phyloP scores from a whole-genome alignment of 2,113 vertebrate species.

The Cebus imitator region DNA sequence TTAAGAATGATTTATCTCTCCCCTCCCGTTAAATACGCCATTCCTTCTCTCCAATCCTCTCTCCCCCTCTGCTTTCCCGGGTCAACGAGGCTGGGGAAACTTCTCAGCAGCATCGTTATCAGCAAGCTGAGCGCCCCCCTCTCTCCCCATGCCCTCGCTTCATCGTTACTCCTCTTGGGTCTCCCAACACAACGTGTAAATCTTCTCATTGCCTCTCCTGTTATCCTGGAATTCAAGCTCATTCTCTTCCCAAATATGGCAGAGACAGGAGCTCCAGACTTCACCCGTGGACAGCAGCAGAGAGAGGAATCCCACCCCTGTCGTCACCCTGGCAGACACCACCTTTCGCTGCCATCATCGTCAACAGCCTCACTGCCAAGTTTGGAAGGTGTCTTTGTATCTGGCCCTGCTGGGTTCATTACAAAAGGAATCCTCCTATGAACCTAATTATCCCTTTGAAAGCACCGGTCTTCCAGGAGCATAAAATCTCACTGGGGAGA shows the following conservation, averaged over 20 bases:
- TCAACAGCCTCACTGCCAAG: background rate
- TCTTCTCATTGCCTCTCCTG: slow-evolving; percentile 8
- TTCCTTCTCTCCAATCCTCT: background rate
- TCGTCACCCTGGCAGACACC: background rate
- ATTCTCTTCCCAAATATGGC: slow-evolving; percentile 27
- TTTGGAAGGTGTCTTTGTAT: background rate
- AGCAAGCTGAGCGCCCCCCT: too few relatives aligned
- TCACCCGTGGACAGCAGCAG: background rate
- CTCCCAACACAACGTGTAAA: background rate
- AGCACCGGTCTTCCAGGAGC: background rate
- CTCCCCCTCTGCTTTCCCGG: background rate
- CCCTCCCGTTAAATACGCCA: background rate
- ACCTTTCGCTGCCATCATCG: background rate
- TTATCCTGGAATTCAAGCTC: slow-evolving; percentile 43
- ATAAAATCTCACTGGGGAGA: background rate
- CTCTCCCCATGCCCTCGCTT: background rate
- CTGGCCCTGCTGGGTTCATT: background rate
- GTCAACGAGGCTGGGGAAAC: background rate
- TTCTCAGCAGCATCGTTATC: background rate
- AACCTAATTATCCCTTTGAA: background rate
- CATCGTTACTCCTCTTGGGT: background rate
- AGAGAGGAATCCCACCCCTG: background rate
- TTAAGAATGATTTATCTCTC: slow-evolving; percentile 54
- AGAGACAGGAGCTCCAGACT: background rate
- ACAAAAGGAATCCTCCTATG: background rate